Evolutionary conservation across 2,888 invertebrate species (phyloP).

Genomic region (Prosapia bicincta): DNA sequence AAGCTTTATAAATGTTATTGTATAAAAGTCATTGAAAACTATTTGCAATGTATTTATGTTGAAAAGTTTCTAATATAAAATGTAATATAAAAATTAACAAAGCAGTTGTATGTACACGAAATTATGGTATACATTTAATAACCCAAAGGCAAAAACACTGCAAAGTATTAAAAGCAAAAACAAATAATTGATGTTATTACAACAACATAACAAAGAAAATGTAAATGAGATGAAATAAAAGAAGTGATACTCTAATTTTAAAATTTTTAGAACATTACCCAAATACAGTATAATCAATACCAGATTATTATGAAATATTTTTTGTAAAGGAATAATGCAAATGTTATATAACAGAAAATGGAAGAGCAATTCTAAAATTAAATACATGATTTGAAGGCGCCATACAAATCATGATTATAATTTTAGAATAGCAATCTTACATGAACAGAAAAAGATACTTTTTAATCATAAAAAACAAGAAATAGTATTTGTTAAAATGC

Average conservation of each 20-base stretch:
- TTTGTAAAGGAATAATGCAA: background rate
- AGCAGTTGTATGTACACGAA: background rate
- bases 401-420: conserved; percentile 27
- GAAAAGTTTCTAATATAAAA: too few relatives aligned
- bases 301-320: background rate
- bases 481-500: too few relatives aligned
- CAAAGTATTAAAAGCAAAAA: background rate
- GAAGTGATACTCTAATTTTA: background rate
- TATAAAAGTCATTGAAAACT: too few relatives aligned
- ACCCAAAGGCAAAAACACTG: background rate
- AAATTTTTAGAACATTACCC: background rate
- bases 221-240: background rate
- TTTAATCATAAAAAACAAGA: too few relatives aligned
- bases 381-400: conserved; percentile 23
- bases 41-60: too few relatives aligned
- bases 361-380: background rate
- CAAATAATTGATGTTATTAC: background rate
- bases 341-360: background rate
- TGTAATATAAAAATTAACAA: too few relatives aligned
- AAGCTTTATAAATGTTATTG: too few relatives aligned
- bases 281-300: background rate
- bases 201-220: background rate
- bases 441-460: too few relatives aligned
- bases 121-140: background rate
- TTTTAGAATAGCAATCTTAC: background rate